Percentiles rank a stretch among this genome's conserved stretches.
These are phyloP conservation scores for Channa maculata DNA, from an alignment of 2,113 vertebrate species.

Conservation along the genomic window DNA sequence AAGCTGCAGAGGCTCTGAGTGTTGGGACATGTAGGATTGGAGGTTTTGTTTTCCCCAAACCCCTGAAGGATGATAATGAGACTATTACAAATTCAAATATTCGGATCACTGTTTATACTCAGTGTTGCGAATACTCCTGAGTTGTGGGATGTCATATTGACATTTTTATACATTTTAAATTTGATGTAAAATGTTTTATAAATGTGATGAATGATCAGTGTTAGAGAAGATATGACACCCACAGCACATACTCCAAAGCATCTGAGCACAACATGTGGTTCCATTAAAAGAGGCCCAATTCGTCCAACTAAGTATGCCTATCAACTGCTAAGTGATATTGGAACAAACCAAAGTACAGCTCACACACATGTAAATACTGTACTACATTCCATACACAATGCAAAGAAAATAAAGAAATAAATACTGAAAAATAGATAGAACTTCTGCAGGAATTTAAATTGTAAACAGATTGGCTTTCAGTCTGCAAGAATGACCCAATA, in stretches of 20 bases:
- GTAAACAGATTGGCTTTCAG: constrained; percentile 74
- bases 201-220: background rate
- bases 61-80: background rate
- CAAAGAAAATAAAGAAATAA: constrained; percentile 2
- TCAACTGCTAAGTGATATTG: constrained; percentile 55
- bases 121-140: background rate
- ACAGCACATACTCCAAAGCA: background rate
- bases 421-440: constrained; percentile 50
- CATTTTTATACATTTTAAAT: too few relatives aligned
- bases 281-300: constrained; percentile 43
- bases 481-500: constrained; percentile 77
- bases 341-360: constrained; percentile 46
- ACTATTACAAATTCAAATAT: constrained; percentile 4
- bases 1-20: constrained; percentile 23
- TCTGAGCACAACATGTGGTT: constrained; percentile 48
- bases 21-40: background rate
- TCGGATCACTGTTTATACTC: background rate
- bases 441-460: constrained; percentile 72
- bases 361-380: constrained; percentile 27
- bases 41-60: constrained; percentile 6
- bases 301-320: constrained; percentile 57
- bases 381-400: constrained; percentile 2
- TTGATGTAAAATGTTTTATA: background rate
- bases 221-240: background rate
- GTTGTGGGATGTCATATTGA: background rate